Evolutionary conservation across 2,797 vertebrate genomes (phyloP).

Genomic region (Eremophila alpestris): DNA sequence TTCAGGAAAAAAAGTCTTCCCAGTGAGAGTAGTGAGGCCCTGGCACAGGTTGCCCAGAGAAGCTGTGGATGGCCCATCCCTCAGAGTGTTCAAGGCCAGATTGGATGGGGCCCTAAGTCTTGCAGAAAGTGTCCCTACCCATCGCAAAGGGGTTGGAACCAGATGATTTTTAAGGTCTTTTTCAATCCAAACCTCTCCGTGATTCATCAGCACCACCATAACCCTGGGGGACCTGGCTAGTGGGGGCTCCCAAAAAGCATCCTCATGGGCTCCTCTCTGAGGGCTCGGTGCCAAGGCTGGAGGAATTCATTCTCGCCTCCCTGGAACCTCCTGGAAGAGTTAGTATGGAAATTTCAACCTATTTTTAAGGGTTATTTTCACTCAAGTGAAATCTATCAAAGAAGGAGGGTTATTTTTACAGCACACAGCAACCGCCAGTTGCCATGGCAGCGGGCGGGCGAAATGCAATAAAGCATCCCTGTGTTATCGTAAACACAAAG

Average conservation of each 20-base stretch:
- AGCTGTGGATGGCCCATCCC: background rate
- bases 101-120: background rate
- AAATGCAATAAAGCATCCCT: slow-evolving; percentile 85
- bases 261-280: accelerated
- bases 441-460: slow-evolving; percentile 80
- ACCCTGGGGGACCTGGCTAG: background rate
- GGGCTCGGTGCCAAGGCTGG: background rate
- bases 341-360: slow-evolving; percentile 85
- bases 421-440: slow-evolving; percentile 76
- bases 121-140: background rate
- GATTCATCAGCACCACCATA: background rate
- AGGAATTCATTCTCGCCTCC: slow-evolving; percentile 40
- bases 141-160: background rate
- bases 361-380: slow-evolving; percentile 87
- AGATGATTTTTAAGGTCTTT: background rate
- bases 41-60: background rate
- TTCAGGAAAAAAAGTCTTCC: background rate
- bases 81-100: background rate
- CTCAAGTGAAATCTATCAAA: slow-evolving; percentile 85
- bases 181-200: background rate
- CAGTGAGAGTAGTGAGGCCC: background rate
- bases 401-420: slow-evolving; percentile 85
- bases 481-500: slow-evolving; percentile 83
- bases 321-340: slow-evolving; percentile 73
- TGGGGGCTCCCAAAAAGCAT: background rate